These are phyloP conservation scores for Spheniscus mendiculus DNA, from an alignment of 2,113 vertebrate genomes.

Conservation along the genomic window DNA sequence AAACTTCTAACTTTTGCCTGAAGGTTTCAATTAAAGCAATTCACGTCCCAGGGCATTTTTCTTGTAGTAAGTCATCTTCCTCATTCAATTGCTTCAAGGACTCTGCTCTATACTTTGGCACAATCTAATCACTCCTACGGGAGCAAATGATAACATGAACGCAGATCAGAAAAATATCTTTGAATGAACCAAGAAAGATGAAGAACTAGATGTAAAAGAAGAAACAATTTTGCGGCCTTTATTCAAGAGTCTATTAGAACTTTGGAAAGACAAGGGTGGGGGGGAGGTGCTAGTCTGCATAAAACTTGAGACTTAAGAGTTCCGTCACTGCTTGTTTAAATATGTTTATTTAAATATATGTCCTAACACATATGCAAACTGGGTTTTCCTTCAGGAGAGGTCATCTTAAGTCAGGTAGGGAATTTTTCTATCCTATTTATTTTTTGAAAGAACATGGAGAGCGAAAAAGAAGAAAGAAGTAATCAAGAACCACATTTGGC, in stretches of 20 bases:
- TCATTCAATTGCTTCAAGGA: background rate
- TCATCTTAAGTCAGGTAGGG: background rate
- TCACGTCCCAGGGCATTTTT: constrained; percentile 17
- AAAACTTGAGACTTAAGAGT: background rate
- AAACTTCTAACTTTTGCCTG: constrained; percentile 40
- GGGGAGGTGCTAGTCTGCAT: background rate
- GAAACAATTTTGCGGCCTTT: background rate
- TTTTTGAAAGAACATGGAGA: background rate
- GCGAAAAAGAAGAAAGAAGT: background rate
- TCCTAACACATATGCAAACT: no score
- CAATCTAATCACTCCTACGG: background rate
- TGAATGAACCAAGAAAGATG: background rate
- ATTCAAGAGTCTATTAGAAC: background rate
- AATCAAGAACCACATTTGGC: background rate
- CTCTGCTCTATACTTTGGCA: background rate
- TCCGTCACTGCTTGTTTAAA: background rate
- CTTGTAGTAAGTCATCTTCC: background rate
- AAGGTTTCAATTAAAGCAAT: constrained; percentile 47
- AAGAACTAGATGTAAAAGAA: background rate
- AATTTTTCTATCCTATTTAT: background rate
- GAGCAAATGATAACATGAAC: background rate
- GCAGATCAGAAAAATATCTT: background rate
- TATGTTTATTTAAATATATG: no score
- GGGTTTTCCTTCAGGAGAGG: background rate
- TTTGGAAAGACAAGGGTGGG: background rate